Conservation (phyloP, 2,113 vertebrate species). For the Phocoena sinus region DNA sequence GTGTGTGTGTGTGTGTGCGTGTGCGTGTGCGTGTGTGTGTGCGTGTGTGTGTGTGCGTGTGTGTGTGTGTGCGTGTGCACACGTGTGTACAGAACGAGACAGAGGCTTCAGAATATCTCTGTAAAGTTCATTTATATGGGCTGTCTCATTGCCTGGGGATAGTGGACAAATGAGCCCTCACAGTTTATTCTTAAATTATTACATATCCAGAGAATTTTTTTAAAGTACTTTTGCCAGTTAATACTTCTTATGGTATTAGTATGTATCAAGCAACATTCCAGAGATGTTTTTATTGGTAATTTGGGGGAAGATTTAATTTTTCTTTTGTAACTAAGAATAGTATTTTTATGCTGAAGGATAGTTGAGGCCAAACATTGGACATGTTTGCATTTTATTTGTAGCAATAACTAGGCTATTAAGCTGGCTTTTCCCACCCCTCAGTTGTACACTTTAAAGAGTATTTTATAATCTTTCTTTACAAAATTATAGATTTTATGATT, state of each 20-base stretch:
- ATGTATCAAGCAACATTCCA: not conserved
- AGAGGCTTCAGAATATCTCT: not conserved
- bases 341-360: not conserved
- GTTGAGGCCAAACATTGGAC: not conserved
- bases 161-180: not conserved
- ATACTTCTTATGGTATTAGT: not conserved
- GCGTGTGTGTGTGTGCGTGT: not conserved
- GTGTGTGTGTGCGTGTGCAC: not conserved
- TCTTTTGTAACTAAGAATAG: not conserved
- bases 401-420: not conserved
- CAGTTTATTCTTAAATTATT: not conserved
- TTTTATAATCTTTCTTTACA: conserved; percentile 4
- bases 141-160: not conserved
- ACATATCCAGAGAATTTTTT: not conserved
- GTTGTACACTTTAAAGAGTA: not conserved
- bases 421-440: not conserved
- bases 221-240: not conserved
- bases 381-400: conserved; percentile 6
- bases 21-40: no score
- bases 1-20: not conserved
- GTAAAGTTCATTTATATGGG: not conserved
- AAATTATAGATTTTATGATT: not conserved
- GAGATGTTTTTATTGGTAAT: not conserved
- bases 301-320: not conserved
- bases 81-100: not conserved